These are phyloP conservation scores for Mormyrops boulengeri DNA, from an alignment of 2,797 vertebrate genomes.

Conservation along the genomic window DNA sequence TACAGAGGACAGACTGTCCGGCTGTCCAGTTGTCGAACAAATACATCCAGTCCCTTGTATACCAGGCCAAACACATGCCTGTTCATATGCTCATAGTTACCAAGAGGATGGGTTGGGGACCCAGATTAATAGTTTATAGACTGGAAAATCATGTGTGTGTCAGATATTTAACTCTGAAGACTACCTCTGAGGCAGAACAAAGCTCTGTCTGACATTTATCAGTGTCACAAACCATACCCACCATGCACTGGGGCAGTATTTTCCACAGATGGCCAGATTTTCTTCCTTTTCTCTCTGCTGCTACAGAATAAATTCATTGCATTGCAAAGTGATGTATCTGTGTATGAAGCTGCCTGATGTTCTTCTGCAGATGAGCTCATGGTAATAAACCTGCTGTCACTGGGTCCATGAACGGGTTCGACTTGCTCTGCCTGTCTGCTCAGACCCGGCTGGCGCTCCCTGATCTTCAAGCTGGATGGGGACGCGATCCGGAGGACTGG, in stretches of 20 bases:
- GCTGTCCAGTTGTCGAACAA: neutral
- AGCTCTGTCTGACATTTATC: neutral
- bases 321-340: neutral
- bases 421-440: neutral
- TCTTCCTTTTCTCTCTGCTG: neutral
- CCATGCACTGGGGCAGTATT: neutral
- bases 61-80: neutral
- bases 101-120: neutral
- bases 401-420: neutral
- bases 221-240: neutral
- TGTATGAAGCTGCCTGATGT: neutral
- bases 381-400: neutral
- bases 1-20: neutral
- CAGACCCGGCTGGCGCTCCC: neutral
- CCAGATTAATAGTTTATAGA: neutral
- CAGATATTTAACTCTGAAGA: neutral
- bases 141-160: neutral
- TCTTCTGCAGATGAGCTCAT: neutral
- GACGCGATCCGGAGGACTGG: neutral
- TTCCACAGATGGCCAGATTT: neutral
- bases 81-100: neutral
- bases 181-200: neutral
- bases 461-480: neutral
- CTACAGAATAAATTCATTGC: neutral
- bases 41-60: neutral